These are phyloP conservation scores for Sebastes variabilis DNA, from an alignment of 2,797 vertebrate species.

Conservation along the genomic window DNA sequence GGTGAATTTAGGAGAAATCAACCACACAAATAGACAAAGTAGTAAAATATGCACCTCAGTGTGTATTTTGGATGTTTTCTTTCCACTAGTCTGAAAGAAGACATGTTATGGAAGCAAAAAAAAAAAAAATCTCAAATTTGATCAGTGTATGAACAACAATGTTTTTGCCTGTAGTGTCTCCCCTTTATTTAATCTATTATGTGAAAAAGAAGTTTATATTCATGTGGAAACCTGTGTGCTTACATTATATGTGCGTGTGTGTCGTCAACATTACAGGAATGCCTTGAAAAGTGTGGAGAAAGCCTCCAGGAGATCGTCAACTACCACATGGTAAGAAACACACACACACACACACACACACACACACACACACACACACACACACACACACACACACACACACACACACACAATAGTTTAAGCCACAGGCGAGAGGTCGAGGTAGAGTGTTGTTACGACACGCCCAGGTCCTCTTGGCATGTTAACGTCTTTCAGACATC, in stretches of 20 bases:
- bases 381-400: conserved; percentile 31
- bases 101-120: too few species aligned
- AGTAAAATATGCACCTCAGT: too few species aligned
- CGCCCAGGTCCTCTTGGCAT: conserved; percentile 44
- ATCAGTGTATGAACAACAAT: too few species aligned
- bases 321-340: conserved; percentile 92
- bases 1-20: too few species aligned
- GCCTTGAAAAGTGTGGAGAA: conserved; percentile 95
- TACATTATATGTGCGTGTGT: conserved; percentile 9
- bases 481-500: conserved; percentile 56
- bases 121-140: too few species aligned
- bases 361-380: conserved; percentile 7
- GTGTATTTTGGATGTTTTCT: too few species aligned
- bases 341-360: conserved; percentile 16
- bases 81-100: too few species aligned
- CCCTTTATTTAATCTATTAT: neutral
- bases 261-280: conserved; percentile 84
- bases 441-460: conserved; percentile 22
- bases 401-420: conserved; percentile 4
- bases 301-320: conserved; percentile 97
- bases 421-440: conserved; percentile 24
- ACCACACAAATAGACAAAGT: too few species aligned
- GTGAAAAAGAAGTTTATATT: neutral
- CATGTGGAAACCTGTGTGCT: neutral
- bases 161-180: too few species aligned